Base-by-base conservation (phyloP, 2,888 invertebrate genomes). In the Epinotia brunnichana region DNA sequence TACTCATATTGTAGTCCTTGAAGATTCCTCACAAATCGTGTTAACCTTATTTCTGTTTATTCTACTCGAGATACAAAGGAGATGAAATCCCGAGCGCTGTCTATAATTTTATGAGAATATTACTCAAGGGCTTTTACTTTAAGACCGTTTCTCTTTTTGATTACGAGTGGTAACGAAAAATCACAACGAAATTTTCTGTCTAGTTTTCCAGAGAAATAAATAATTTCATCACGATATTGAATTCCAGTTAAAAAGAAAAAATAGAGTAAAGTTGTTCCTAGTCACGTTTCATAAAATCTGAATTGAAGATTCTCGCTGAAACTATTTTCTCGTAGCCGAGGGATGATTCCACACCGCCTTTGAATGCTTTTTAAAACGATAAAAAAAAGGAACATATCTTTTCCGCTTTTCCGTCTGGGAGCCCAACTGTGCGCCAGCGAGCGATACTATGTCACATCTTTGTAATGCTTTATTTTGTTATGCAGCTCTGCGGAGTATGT, bases 391-490 rank as follows among this genome's bases (percentile, higher is more conserved):
- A 81, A 79, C 79, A 79, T 78, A 77, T 79, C 76, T 76, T 76
- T 66, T 70, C 79, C 74, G 77, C 77, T 69, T 57, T 64, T 72
- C 68, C 72, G 54, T 77, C 76, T 76, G 78, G 79, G 77, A 76
- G 76, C 75, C 74, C 70, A 69, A 70, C 75, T 71, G 73, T 77
- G 76, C 75, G 71, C 77, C 71, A 73, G 67, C 71, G 73, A 75
- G 76, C 74, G 75, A 68, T 67, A 75, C 76, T 78, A 76, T 77
- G 82, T 82, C 79, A 79, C 74, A 73, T 56, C 48, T 57, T 41
- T 63, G 59, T 56, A 57, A 17, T 75, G 79, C 76, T 82, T 79
- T 76, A 82, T 84, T 84, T 86, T 84, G 80, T 84, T 82, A 77
- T 80, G 79, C 79, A 77, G 80, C 79, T 80, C 81, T 81, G 79